A percentile compares a stretch with the other conserved stretches of the same genome.
Conservation (phyloP, 2,888 invertebrate genomes). For the Meliscaeva auricollis region DNA sequence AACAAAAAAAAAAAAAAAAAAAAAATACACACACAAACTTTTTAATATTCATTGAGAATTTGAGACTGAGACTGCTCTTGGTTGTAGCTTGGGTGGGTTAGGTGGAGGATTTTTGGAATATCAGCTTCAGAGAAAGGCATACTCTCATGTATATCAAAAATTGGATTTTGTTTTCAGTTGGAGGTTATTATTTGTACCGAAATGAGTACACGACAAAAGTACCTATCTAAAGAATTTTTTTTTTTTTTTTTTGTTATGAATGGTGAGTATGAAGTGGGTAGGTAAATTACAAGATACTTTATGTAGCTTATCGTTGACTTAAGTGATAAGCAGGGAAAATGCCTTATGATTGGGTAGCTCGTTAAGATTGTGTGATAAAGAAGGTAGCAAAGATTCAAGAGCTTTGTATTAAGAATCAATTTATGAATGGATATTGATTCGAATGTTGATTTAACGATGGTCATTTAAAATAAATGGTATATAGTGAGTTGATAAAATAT, state of each 20-base stretch:
- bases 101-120: neutral
- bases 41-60: constrained; percentile 43
- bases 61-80: neutral
- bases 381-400: neutral
- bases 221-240: neutral
- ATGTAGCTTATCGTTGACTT: constrained; percentile 39
- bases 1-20: neutral
- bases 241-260: constrained; percentile 31
- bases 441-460: neutral
- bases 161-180: constrained; percentile 58
- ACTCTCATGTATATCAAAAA: neutral
- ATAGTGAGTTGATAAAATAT: neutral
- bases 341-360: constrained; percentile 41
- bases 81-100: neutral
- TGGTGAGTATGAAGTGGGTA: constrained; percentile 39
- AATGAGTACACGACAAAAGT: constrained; percentile 33
- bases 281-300: constrained; percentile 46
- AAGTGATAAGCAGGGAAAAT: constrained; percentile 40
- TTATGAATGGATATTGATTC: neutral
- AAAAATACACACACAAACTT: neutral
- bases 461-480: neutral
- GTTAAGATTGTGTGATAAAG: constrained; percentile 29
- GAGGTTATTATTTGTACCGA: constrained; percentile 66
- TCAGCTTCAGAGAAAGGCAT: neutral
- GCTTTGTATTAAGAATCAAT: constrained; percentile 22